These are phyloP conservation scores for Ammodytes marinus DNA, from an alignment of 2,113 vertebrate genomes.

Conservation along the genomic window DNA sequence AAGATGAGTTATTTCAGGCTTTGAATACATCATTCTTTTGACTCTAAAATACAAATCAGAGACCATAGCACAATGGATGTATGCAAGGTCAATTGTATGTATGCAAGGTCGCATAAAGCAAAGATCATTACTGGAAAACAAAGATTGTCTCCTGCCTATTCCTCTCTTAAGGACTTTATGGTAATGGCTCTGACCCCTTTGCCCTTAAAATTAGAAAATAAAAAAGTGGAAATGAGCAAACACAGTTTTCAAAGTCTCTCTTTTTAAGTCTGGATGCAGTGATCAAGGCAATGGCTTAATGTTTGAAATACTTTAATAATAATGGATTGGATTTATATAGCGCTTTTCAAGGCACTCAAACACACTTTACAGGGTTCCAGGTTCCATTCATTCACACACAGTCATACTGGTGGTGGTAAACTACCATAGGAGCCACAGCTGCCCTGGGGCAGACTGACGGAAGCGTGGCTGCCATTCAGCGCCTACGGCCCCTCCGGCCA, in stretches of 20 bases:
- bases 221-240: slow-evolving; percentile 41
- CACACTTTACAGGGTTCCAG: too few relatives aligned
- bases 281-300: slow-evolving; percentile 55
- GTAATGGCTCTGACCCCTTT: slow-evolving; percentile 50
- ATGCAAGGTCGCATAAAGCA: slow-evolving; percentile 28
- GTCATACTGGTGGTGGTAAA: too few relatives aligned
- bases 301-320: slow-evolving; percentile 56
- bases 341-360: too few relatives aligned
- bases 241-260: slow-evolving; percentile 59
- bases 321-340: too few relatives aligned
- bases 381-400: too few relatives aligned
- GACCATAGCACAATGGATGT: slow-evolving; percentile 8
- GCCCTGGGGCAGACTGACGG: too few relatives aligned
- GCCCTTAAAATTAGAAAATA: slow-evolving; percentile 45
- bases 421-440: too few relatives aligned
- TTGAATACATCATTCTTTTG: slow-evolving; percentile 37
- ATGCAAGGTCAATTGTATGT: slow-evolving; percentile 18
- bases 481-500: too few relatives aligned
- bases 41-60: slow-evolving; percentile 7
- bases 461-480: too few relatives aligned
- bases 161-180: slow-evolving; percentile 38
- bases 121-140: slow-evolving; percentile 51
- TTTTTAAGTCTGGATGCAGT: slow-evolving; percentile 40
- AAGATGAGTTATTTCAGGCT: slow-evolving; percentile 25
- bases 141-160: slow-evolving; percentile 47